Evolutionary conservation across 1,140 invertebrate genomes (phyloP), one percentile per base, ranked within the genome.

Genomic region (Wiebesia pumilae): DNA sequence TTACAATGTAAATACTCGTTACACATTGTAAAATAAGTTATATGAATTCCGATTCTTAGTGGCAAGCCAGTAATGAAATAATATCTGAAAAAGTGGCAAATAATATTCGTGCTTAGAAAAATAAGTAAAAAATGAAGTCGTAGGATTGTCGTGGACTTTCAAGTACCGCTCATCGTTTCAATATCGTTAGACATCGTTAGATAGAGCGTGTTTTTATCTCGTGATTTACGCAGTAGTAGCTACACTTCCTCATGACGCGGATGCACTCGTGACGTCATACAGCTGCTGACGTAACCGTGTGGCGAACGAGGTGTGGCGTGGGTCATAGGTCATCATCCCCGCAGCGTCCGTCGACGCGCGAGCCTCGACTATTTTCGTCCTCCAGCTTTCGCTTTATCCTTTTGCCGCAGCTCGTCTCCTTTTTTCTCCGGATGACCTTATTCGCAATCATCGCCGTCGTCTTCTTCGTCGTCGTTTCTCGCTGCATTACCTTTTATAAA

Each of bases 321-420:
- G 80, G 80, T 86, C 73, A 86, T 54, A 78, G 85, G 85, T 86
- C 85, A 78, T 82, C 80, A 83, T 86, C 79, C 38, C 51, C 73
- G 30, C 21, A 19, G 24, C 77, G 78, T 75, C 43, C 12, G 35
- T 69, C 62, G 58, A 65, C 54, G 73, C 54, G 51, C 62, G 83
- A 35, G 67, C 62, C 16, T 3, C 33, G n/a, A n/a, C n/a, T 80
- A 80, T 85, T 80, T 79, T 85, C 51, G 78, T 82, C 43, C 81
- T 83, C 47, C 2, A 43, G 38, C 35, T 27, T 30, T 77, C 65
- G 43, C 33, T 33, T 54, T 54, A 40, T 73, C 67, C n/a, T 35
- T 69, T 47, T 21, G n/a, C 43, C 9, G 3, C 35, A 19, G 2
- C 40, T 38, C 19, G 58, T n/a, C 38, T 51, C 21, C 16, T 30